These are phyloP conservation scores for Nematolebias whitei DNA, from an alignment of 2,113 vertebrate genomes.

Conservation along the genomic window DNA sequence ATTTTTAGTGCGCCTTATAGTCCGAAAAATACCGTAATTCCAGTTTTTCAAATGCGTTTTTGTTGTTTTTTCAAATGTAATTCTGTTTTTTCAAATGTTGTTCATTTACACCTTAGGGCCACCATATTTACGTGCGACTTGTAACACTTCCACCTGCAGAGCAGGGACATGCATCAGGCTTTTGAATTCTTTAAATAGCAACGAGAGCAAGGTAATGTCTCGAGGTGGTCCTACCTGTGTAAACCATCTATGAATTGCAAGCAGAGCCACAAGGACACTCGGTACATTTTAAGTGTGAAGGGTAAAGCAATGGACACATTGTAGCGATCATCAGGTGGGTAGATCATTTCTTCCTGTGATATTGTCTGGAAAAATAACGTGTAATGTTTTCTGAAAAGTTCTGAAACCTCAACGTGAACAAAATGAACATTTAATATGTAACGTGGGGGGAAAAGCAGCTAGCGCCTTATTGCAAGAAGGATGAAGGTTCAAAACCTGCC, in stretches of 20 bases:
- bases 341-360: not conserved
- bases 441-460: no score
- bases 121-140: no score
- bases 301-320: not conserved
- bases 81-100: no score
- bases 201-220: constrained; percentile 42
- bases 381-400: no score
- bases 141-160: constrained; percentile 24
- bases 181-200: constrained; percentile 48
- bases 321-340: constrained; percentile 10
- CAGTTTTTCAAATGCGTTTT: no score
- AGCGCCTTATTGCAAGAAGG: no score
- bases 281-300: constrained; percentile 13
- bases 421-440: no score
- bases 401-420: not conserved
- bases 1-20: no score
- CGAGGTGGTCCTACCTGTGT: constrained; percentile 33
- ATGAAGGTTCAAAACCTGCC: no score
- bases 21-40: no score
- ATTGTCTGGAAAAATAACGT: not conserved
- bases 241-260: constrained; percentile 37
- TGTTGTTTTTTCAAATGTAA: no score
- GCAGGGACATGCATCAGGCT: constrained; percentile 35
- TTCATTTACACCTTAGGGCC: no score
- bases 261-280: constrained; percentile 33